phyloP scores from a whole-genome alignment of 2,888 invertebrate species.

The Epistrophe grossulariae region DNA sequence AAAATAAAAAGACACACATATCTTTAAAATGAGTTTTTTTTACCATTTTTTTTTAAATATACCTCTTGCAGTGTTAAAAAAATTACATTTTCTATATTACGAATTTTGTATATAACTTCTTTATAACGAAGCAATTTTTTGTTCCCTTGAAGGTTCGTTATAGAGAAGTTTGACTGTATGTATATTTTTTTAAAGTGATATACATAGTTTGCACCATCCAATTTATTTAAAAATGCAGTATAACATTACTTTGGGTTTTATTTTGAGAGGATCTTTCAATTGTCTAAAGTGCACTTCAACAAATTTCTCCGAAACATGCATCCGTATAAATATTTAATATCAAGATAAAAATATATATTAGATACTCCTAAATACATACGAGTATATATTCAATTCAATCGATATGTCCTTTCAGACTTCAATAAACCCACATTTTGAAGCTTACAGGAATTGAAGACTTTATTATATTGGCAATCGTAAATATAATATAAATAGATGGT shows the following conservation, averaged over 20 bases:
- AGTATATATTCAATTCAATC: neutral
- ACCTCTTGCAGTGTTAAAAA: too few relatives aligned
- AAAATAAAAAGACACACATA: too few relatives aligned
- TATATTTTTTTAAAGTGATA: neutral
- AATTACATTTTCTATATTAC: too few relatives aligned
- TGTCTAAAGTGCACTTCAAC: too few relatives aligned
- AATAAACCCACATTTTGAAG: neutral
- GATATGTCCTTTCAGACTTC: neutral
- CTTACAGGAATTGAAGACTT: neutral
- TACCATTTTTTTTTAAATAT: too few relatives aligned
- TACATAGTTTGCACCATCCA: neutral
- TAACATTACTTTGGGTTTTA: neutral
- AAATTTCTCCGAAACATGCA: too few relatives aligned
- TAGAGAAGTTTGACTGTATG: too few relatives aligned
- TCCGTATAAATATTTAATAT: neutral
- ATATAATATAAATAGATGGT: neutral
- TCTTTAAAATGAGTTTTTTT: too few relatives aligned
- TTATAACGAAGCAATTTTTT: too few relatives aligned
- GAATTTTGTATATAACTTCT: too few relatives aligned
- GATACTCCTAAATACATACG: too few relatives aligned
- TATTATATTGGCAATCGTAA: neutral
- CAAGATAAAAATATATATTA: neutral
- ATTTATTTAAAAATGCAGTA: neutral
- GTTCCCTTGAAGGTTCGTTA: too few relatives aligned
- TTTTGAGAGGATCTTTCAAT: neutral